Conservation (phyloP, 2,113 vertebrate species). For the Gallinago media region DNA sequence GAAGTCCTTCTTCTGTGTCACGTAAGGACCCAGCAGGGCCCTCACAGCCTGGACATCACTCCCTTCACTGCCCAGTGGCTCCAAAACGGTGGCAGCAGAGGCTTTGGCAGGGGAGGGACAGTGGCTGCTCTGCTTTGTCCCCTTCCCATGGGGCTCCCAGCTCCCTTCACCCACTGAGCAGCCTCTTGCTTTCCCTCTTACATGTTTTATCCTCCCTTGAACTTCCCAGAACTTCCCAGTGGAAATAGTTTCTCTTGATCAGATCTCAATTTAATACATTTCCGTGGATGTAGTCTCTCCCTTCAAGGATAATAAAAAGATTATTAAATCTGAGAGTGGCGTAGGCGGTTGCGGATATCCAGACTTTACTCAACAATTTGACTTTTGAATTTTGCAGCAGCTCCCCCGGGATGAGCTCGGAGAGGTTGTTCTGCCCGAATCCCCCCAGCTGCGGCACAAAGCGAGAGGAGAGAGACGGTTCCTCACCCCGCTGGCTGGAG, state of each 20-base stretch:
- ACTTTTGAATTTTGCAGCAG: background rate
- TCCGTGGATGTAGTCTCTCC: accelerated
- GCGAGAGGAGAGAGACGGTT: accelerated
- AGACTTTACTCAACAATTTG: background rate
- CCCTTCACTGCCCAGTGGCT: accelerated
- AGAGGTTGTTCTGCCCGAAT: background rate
- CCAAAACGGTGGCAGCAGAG: accelerated
- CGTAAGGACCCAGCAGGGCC: accelerated
- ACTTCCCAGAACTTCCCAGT: background rate
- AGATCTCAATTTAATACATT: background rate
- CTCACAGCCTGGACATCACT: accelerated
- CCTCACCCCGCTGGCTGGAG: accelerated
- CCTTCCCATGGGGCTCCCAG: background rate
- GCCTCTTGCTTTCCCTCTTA: background rate
- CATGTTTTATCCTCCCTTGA: background rate
- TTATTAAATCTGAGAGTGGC: background rate
- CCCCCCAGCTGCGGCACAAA: accelerated
- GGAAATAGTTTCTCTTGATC: background rate
- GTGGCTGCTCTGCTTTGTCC: accelerated
- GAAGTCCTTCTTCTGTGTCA: background rate
- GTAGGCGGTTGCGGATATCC: background rate
- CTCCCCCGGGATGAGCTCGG: background rate
- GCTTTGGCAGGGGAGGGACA: background rate
- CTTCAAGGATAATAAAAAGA: background rate
- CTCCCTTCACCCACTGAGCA: accelerated